Conservation (phyloP, 2,113 vertebrate species). For the Saccopteryx bilineata region DNA sequence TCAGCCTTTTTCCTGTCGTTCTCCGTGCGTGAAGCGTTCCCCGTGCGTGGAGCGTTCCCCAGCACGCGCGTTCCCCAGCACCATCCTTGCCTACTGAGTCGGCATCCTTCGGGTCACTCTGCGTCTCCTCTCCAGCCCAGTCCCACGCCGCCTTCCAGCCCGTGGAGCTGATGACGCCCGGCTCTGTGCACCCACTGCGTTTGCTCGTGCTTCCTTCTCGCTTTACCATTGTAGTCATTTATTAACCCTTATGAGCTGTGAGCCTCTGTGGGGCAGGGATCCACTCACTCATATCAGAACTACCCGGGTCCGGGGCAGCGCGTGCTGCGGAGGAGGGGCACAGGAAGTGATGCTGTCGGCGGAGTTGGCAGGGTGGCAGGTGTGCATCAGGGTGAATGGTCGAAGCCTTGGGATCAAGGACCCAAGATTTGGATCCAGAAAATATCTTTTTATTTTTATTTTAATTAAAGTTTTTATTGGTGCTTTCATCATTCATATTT, state of each 20-base stretch:
- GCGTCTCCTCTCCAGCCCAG: constrained; percentile 2
- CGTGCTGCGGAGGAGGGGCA: background rate
- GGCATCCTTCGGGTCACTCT: constrained; percentile 30
- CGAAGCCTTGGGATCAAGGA: background rate
- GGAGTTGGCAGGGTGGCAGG: background rate
- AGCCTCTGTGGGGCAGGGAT: background rate
- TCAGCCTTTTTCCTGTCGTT: background rate
- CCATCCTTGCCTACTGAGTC: background rate
- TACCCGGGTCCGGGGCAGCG: background rate
- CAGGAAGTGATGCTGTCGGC: background rate
- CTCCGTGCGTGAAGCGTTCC: background rate
- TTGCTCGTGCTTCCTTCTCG: constrained; percentile 23
- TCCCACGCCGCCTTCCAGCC: background rate
- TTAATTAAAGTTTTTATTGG: too few relatives aligned
- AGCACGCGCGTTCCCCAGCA: background rate
- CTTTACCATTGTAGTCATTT: background rate
- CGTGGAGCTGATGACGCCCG: background rate
- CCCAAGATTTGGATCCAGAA: background rate
- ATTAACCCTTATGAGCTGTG: constrained; percentile 21
- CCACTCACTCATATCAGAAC: background rate
- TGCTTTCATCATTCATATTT: too few relatives aligned
- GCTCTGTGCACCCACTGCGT: background rate
- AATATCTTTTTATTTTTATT: background rate
- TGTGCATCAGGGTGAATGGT: background rate
- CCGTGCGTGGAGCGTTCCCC: background rate